These are phyloP conservation scores for Dolichallabes microphthalmus DNA, from an alignment of 2,113 vertebrate genomes.

Conservation along the genomic window DNA sequence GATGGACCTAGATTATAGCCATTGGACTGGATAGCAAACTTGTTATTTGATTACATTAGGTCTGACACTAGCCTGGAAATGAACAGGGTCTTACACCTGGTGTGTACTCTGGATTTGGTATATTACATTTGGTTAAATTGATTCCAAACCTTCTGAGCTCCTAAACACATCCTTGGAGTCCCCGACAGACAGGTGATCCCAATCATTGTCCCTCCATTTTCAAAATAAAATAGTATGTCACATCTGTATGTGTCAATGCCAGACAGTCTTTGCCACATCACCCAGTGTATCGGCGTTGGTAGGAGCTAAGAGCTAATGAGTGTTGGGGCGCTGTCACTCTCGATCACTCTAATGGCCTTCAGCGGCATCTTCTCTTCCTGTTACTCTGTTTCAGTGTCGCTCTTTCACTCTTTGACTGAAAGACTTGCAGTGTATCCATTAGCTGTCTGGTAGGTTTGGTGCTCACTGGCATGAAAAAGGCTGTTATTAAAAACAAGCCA, in stretches of 20 bases:
- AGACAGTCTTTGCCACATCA: not conserved
- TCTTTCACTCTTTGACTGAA: constrained; percentile 8
- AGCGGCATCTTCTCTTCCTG: not conserved
- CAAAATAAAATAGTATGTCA: constrained; percentile 16
- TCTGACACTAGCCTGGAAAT: not conserved
- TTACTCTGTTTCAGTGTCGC: not conserved
- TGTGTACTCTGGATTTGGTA: not conserved
- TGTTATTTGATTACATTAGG: not conserved
- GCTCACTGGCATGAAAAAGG: not conserved
- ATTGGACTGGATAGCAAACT: not conserved
- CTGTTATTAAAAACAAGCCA: not conserved
- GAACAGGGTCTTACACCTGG: not conserved
- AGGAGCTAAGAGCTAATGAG: not conserved
- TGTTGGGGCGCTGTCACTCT: constrained; percentile 1
- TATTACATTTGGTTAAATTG: not conserved
- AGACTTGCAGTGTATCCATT: not conserved
- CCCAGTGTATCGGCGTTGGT: not conserved
- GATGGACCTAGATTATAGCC: not conserved
- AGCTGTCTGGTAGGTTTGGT: not conserved
- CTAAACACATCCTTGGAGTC: not conserved
- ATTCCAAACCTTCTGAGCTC: not conserved
- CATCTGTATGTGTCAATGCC: not conserved
- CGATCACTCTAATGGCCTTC: constrained; percentile 23
- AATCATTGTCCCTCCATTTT: not conserved
- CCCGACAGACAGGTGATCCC: not conserved